Evolutionary conservation across 1,140 invertebrate species (phyloP), one percentile per base, ranked within the genome.

Genomic region (Drosophila pallidifrons): DNA sequence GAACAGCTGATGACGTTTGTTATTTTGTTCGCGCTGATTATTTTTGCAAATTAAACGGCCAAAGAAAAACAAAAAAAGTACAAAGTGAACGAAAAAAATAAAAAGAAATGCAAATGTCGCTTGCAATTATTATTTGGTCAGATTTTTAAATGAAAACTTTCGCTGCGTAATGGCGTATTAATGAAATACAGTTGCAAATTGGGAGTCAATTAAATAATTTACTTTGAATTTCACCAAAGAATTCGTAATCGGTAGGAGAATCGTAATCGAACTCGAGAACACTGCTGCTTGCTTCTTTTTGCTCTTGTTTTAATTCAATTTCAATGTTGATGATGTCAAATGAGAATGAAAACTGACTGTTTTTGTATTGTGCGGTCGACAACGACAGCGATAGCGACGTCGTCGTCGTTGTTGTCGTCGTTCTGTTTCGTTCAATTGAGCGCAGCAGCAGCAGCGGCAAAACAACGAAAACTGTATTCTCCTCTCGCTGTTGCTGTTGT

Each of bases 271-370:
- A 73, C 57, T 73, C 57, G 61, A 46, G 5, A 38, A 38, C 35
- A 38, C 35, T 38, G 35, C 35, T 8, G 7, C 8, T 25, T 25
- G 60, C 74, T 25, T 25, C 20, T 25, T 25, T 25, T 25, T 85
- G 78, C 71, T 89, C 86, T 89, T 80, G 71, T 89, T 88, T 85
- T 85, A 89, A 89, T 88, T 88, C 57, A 89, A 85, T 88, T 88
- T 88, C 85, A 88, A 89, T 89, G 85, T 89, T 88, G 85, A 88
- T 88, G 85, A 88, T 88, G 85, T 88, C 85, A 88, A 88, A 88
- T 88, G 85, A 88, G 85, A 88, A 88, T 89, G 81, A 89, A 88
- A 88, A 88, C 85, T 89, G 85, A 89, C 85, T 88, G 82, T 86
- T 85, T 82, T 85, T 83, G 81, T 85, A 74, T 77, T 83, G 75